These are phyloP conservation scores for Crypturellus undulatus DNA, from an alignment of 2,113 vertebrate species.

Conservation along the genomic window DNA sequence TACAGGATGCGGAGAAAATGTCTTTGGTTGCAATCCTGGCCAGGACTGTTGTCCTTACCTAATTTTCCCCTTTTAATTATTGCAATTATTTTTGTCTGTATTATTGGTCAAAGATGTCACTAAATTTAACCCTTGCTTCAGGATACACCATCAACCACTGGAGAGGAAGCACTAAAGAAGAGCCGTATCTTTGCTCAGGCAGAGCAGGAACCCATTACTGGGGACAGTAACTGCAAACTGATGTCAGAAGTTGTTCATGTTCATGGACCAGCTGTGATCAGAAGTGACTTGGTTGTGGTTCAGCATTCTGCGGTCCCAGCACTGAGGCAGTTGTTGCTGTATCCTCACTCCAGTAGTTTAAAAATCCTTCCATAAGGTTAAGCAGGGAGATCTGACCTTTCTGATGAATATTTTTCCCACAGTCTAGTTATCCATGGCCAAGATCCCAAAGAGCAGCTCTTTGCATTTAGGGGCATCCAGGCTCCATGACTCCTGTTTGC, in stretches of 20 bases:
- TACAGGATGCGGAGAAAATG: neutral
- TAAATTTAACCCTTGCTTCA: neutral
- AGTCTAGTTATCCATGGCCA: neutral
- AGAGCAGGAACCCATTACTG: accelerated
- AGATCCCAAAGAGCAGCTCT: neutral
- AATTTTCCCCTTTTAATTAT: neutral
- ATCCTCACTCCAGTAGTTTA: neutral
- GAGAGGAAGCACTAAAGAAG: neutral
- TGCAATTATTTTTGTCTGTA: neutral
- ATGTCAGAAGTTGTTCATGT: neutral
- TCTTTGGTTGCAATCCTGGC: neutral
- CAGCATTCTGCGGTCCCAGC: neutral
- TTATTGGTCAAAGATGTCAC: neutral
- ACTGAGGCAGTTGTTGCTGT: neutral
- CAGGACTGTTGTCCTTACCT: neutral
- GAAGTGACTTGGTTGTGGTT: accelerated
- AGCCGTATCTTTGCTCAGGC: neutral
- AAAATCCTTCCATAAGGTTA: neutral
- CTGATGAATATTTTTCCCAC: neutral
- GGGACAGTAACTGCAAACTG: neutral
- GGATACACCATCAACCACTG: neutral
- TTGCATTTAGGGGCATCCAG: accelerated
- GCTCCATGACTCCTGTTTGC: neutral
- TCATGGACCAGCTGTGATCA: neutral
- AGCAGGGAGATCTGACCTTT: neutral